These are phyloP conservation scores for Potorous gilbertii DNA, from an alignment of 2,797 vertebrate species.

Conservation along the genomic window DNA sequence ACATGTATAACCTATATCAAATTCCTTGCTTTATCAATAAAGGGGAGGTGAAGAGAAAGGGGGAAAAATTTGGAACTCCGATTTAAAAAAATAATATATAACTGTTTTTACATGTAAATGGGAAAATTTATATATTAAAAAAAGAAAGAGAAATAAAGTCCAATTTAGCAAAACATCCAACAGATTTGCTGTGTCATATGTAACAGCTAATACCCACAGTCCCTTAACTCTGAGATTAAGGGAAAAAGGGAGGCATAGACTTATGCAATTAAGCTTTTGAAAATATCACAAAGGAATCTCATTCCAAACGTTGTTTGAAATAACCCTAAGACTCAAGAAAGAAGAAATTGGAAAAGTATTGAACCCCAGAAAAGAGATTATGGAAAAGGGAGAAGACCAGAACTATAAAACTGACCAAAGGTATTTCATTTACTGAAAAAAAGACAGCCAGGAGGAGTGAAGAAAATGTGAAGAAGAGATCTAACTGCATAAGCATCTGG, in stretches of 20 bases:
- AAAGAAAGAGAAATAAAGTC: not conserved
- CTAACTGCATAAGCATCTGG: not conserved
- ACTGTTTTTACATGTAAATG: too few relatives aligned
- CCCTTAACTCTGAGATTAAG: not conserved
- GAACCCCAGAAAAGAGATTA: not conserved
- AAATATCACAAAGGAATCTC: not conserved
- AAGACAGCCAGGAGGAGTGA: not conserved
- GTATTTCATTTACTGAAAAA: not conserved
- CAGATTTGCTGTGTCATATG: not conserved
- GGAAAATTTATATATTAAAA: not conserved
- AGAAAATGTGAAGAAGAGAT: not conserved
- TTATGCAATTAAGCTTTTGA: not conserved
- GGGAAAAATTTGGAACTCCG: not conserved
- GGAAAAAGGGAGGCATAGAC: not conserved
- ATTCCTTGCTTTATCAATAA: not conserved
- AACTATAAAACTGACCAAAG: not conserved
- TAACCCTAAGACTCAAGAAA: not conserved
- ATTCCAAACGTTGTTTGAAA: not conserved
- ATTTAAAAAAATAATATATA: too few relatives aligned
- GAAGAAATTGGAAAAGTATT: not conserved
- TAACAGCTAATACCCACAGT: not conserved
- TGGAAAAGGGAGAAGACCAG: not conserved
- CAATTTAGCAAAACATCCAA: not conserved
- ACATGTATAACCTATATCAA: not conserved
- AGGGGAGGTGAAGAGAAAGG: not conserved